Evolutionary conservation across 2,888 invertebrate genomes (phyloP).

Genomic region (Gymnosoma rotundatum): DNA sequence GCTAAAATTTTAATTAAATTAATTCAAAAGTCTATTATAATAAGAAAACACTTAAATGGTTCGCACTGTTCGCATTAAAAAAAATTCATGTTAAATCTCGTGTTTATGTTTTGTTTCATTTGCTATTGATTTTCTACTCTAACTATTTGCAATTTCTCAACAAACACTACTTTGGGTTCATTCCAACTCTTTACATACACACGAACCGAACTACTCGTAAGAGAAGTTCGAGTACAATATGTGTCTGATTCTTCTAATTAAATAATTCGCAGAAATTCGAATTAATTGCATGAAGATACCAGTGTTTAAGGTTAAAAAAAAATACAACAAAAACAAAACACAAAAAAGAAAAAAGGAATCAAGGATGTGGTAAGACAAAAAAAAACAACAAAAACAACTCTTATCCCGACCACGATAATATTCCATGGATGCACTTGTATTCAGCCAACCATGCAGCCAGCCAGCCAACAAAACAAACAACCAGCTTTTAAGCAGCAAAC

Average conservation of each 20-base stretch:
- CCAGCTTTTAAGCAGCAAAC: constrained; percentile 32
- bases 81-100: not conserved
- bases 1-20: too few species aligned
- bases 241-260: constrained; percentile 80
- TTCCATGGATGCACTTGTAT: constrained; percentile 57
- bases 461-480: constrained; percentile 8
- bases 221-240: constrained; percentile 66
- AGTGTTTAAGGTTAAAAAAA: constrained; percentile 59
- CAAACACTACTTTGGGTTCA: not conserved
- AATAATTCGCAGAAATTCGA: constrained; percentile 83
- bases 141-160: constrained; percentile 27
- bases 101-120: constrained; percentile 14
- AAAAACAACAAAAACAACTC: constrained; percentile 17
- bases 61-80: too few species aligned
- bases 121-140: constrained; percentile 23
- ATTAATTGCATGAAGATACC: constrained; percentile 82
- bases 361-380: constrained; percentile 60
- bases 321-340: constrained; percentile 34
- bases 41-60: too few species aligned
- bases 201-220: constrained; percentile 15
- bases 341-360: constrained; percentile 40
- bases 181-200: constrained; percentile 31
- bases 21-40: too few species aligned
- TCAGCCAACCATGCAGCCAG: constrained; percentile 23
- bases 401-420: constrained; percentile 66